phyloP scores from a whole-genome alignment of 2,113 vertebrate species.

The Poeciliopsis turrubarensis region DNA sequence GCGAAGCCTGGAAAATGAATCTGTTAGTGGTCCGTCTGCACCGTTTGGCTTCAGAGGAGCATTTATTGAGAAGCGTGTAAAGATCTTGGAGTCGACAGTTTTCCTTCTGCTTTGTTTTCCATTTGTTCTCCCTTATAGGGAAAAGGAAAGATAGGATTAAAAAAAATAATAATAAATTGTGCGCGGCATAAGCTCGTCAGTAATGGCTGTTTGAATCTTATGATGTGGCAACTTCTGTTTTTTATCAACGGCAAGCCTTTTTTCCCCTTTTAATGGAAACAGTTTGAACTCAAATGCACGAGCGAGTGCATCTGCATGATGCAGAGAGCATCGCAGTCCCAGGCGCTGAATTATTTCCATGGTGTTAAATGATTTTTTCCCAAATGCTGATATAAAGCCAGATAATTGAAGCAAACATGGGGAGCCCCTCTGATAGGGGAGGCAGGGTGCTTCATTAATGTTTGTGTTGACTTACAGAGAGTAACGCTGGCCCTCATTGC shows the following conservation, averaged over 20 bases:
- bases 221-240: conserved; percentile 37
- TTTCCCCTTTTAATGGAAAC: not conserved
- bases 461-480: conserved; percentile 71
- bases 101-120: conserved; percentile 1
- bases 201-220: conserved; percentile 31
- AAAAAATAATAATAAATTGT: conserved; percentile 24
- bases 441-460: conserved; percentile 65
- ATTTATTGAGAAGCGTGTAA: not conserved
- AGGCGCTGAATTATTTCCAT: conserved; percentile 25
- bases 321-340: not conserved
- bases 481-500: conserved; percentile 53
- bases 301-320: conserved; percentile 7
- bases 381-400: conserved; percentile 50
- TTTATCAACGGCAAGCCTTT: conserved; percentile 23
- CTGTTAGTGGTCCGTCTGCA: conserved; percentile 43
- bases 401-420: conserved; percentile 71
- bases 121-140: not conserved
- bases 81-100: not conserved
- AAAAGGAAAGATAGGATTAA: conserved; percentile 16
- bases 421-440: conserved; percentile 42
- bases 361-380: conserved; percentile 29
- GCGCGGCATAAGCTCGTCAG: conserved; percentile 21
- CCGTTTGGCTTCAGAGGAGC: conserved; percentile 10
- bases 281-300: too few species aligned
- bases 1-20: conserved; percentile 46